Percentiles rank a stretch among this genome's conserved stretches.
Evolutionary conservation across 2,888 invertebrate genomes (phyloP).

Genomic region (Diarsia brunnea): DNA sequence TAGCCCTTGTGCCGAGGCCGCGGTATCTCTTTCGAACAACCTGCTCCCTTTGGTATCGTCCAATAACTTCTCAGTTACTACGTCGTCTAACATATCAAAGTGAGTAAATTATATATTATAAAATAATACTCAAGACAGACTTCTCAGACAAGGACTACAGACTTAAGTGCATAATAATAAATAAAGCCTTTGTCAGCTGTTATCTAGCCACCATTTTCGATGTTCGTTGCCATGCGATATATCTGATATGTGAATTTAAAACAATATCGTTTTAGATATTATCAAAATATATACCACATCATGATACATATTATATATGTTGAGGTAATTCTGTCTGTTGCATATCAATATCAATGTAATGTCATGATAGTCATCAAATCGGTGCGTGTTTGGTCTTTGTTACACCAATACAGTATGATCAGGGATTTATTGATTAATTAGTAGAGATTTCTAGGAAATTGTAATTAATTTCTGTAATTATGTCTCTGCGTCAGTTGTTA

Average conservation of each 20-base stretch:
- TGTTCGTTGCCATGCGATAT: constrained; percentile 2
- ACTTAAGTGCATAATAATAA: neutral
- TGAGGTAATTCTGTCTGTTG: neutral
- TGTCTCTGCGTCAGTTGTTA: constrained; percentile 1
- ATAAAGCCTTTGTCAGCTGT: neutral
- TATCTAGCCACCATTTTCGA: neutral
- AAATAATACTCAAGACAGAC: neutral
- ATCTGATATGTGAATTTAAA: constrained; percentile 5
- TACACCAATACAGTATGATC: constrained; percentile 3
- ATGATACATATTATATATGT: neutral
- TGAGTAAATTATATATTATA: neutral
- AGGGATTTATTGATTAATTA: constrained; percentile 20
- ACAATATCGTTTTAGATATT: neutral
- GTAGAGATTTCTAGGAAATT: constrained; percentile 2
- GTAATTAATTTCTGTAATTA: constrained; percentile 9
- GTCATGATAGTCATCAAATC: constrained; percentile 24
- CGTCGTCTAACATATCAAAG: neutral
- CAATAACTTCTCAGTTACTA: constrained; percentile 3
- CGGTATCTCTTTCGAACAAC: too few relatives aligned
- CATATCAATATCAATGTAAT: neutral
- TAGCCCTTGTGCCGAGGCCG: too few relatives aligned
- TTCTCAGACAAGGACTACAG: neutral
- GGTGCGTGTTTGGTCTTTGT: constrained; percentile 16
- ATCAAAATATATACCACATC: neutral
- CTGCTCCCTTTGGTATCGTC: neutral